A percentile compares a stretch with the other conserved stretches of the same genome.
phyloP scores from a whole-genome alignment of 2,113 vertebrate species.

The Notechis scutatus region DNA sequence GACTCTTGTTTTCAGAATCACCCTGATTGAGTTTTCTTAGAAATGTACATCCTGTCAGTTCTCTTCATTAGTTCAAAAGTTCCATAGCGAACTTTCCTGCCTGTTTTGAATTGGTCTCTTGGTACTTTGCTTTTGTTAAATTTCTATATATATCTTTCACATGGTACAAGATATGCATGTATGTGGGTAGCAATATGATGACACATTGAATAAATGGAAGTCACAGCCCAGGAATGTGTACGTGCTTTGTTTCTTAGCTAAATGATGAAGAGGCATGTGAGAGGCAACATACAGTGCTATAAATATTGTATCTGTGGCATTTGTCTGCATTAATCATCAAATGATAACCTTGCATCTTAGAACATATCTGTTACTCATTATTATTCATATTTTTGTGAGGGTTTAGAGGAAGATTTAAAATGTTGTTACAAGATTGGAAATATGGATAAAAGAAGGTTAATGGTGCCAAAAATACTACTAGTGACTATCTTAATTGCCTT shows the following conservation, averaged over 20 bases:
- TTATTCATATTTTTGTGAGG: not conserved
- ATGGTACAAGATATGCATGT: not conserved
- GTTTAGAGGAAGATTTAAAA: not conserved
- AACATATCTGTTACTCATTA: too few species aligned
- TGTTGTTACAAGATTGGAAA: not conserved
- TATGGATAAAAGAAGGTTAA: not conserved
- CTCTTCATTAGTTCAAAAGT: not conserved
- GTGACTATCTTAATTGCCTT: not conserved
- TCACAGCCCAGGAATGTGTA: not conserved
- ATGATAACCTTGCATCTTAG: not conserved
- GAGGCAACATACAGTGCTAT: not conserved
- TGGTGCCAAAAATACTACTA: not conserved
- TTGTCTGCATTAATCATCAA: not conserved
- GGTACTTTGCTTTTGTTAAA: not conserved
- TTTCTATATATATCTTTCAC: not conserved
- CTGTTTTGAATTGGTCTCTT: not conserved
- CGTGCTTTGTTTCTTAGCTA: too few species aligned
- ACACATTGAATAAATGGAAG: not conserved
- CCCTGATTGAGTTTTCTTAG: not conserved
- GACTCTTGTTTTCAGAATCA: not conserved
- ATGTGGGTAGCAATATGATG: not conserved
- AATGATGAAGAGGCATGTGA: not conserved
- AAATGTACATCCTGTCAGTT: not conserved
- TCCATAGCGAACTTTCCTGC: not conserved
- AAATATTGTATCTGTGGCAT: not conserved